phyloP scores from a whole-genome alignment of 2,797 vertebrate genomes.

The Pitangus sulphuratus region DNA sequence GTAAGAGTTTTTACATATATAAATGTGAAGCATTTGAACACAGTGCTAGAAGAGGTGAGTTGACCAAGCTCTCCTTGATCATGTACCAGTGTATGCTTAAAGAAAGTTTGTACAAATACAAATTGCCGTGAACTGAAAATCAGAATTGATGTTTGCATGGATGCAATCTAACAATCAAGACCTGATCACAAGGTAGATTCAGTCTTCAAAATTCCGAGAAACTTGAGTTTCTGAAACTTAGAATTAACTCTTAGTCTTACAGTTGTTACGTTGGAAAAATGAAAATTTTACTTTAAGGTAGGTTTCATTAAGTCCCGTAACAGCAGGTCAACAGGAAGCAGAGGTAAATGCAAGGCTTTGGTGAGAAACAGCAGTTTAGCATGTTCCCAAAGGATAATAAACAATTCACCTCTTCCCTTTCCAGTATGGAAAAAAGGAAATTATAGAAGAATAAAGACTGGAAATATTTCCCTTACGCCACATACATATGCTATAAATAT shows the following conservation, averaged over 20 bases:
- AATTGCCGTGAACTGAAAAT: background rate
- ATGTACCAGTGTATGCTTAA: rapidly evolving
- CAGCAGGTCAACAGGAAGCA: slow-evolving; percentile 11
- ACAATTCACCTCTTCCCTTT: slow-evolving; percentile 67
- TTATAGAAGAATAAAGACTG: slow-evolving; percentile 65
- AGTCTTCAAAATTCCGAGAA: background rate
- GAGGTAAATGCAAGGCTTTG: slow-evolving; percentile 16
- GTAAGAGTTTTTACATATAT: rapidly evolving
- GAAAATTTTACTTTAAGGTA: background rate
- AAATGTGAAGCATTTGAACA: background rate
- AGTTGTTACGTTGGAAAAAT: background rate
- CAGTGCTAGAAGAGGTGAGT: background rate
- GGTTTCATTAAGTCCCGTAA: background rate
- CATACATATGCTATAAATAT: slow-evolving; percentile 23
- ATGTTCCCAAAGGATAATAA: slow-evolving; percentile 56
- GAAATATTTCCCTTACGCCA: slow-evolving; percentile 32
- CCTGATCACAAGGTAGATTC: background rate
- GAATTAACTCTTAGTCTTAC: background rate
- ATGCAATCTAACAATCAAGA: background rate
- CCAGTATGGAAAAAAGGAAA: slow-evolving; percentile 56
- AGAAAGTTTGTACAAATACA: background rate
- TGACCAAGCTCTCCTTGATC: background rate
- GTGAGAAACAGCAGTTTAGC: slow-evolving; percentile 49
- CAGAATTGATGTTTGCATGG: background rate
- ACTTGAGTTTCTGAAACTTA: rapidly evolving